A percentile compares a stretch with the other conserved stretches of the same genome.
Conservation (phyloP, 2,797 vertebrate genomes). For the Gambusia yucatana region DNA sequence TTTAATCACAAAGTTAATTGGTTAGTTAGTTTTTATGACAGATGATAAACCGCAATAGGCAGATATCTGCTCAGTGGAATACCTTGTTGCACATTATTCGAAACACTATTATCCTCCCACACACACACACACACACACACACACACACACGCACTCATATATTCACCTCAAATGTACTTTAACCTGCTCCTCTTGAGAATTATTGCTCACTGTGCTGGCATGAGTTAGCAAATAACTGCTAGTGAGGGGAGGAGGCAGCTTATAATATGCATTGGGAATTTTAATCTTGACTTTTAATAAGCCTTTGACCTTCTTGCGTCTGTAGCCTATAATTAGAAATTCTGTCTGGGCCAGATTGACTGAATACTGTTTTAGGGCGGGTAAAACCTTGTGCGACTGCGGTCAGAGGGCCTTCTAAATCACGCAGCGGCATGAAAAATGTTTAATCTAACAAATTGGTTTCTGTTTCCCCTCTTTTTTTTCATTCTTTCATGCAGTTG, state of each 20-base stretch:
- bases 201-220: conserved; percentile 64
- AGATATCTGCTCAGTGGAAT: conserved; percentile 34
- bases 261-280: conserved; percentile 78
- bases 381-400: conserved; percentile 76
- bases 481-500: conserved; percentile 68
- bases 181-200: conserved; percentile 54
- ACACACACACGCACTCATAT: neutral
- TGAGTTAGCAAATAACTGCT: conserved; percentile 79
- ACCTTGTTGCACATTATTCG: conserved; percentile 38
- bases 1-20: conserved; percentile 10
- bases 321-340: conserved; percentile 86
- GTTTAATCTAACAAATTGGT: conserved; percentile 86
- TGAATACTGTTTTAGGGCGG: conserved; percentile 80
- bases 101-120: conserved; percentile 15
- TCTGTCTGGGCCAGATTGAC: conserved; percentile 82
- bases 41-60: conserved; percentile 27
- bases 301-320: conserved; percentile 86
- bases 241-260: conserved; percentile 70
- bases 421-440: conserved; percentile 76
- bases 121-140: neutral
- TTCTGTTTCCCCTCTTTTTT: conserved; percentile 72
- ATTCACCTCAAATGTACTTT: conserved; percentile 28
- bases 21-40: conserved; percentile 24
- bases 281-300: conserved; percentile 87
- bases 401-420: conserved; percentile 83